phyloP scores from a whole-genome alignment of 1,140 invertebrate genomes.

The Apis mellifera region DNA sequence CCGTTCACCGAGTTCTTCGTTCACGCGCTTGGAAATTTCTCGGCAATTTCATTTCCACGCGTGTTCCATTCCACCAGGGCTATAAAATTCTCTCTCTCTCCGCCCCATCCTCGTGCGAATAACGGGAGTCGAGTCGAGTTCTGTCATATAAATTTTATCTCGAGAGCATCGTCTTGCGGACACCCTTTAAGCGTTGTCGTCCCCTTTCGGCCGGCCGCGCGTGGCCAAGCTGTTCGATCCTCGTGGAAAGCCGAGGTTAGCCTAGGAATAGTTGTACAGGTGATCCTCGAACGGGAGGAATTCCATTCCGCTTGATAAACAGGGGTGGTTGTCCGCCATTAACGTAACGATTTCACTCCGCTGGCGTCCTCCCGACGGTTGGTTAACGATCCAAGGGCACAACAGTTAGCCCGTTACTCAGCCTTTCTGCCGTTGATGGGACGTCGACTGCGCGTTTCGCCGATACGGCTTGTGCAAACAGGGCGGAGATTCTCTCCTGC shows the following conservation, averaged over 20 bases:
- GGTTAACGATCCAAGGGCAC: not conserved
- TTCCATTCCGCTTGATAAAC: conserved; percentile 6
- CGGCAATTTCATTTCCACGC: not conserved
- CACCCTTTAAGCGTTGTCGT: not conserved
- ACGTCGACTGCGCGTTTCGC: conserved; percentile 45
- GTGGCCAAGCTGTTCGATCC: no score
- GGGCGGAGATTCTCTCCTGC: not conserved
- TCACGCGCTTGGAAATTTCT: conserved; percentile 36
- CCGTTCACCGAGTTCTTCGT: conserved; percentile 40
- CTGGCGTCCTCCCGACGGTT: not conserved
- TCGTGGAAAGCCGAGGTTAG: not conserved
- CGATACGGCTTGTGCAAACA: conserved; percentile 47
- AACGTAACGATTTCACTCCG: not conserved
- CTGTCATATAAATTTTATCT: no score
- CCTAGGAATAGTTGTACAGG: conserved; percentile 6
- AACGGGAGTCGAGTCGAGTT: no score
- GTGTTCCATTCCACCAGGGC: not conserved
- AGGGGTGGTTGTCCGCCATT: not conserved
- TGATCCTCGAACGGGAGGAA: not conserved
- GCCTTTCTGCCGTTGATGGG: conserved; percentile 24
- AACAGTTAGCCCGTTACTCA: not conserved
- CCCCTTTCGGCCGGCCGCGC: no score
- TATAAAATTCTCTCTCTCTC: not conserved
- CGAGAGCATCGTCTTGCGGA: no score
- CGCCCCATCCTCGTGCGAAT: not conserved